These are phyloP conservation scores for Chromobotia macracanthus DNA, from an alignment of 2,797 vertebrate genomes.

Conservation along the genomic window DNA sequence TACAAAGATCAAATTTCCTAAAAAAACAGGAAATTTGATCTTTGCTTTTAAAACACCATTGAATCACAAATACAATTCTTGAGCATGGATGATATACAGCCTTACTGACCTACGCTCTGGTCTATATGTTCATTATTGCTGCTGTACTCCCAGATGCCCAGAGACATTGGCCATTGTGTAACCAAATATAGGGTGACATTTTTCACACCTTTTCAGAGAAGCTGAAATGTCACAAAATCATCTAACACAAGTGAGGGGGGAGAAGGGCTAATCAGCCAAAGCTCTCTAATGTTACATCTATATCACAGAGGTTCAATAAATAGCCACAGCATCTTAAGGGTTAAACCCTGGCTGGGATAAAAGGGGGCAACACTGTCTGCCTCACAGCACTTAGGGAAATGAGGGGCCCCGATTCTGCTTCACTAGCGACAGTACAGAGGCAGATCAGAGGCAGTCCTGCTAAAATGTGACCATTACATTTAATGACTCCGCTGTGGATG, in stretches of 20 bases:
- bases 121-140: constrained; percentile 4
- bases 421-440: constrained; percentile 10
- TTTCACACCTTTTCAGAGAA: background rate
- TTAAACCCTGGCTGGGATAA: constrained; percentile 16
- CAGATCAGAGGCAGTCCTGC: constrained; percentile 30
- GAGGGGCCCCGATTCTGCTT: constrained; percentile 27
- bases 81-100: background rate
- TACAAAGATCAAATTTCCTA: too few species aligned
- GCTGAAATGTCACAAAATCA: background rate
- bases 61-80: background rate
- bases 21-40: too few species aligned
- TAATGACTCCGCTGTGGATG: constrained; percentile 46
- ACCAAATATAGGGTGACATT: background rate
- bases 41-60: too few species aligned
- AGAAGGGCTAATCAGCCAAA: background rate
- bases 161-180: constrained; percentile 21
- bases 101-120: background rate
- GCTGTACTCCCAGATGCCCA: constrained; percentile 2
- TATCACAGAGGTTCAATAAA: background rate
- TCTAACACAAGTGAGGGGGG: background rate
- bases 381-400: constrained; percentile 31
- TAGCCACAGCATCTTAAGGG: background rate
- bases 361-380: constrained; percentile 30
- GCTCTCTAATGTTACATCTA: background rate
- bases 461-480: constrained; percentile 45